Percentiles rank a stretch among this genome's conserved stretches.
Conservation (phyloP, 2,888 invertebrate genomes). For the Diarsia brunnea region DNA sequence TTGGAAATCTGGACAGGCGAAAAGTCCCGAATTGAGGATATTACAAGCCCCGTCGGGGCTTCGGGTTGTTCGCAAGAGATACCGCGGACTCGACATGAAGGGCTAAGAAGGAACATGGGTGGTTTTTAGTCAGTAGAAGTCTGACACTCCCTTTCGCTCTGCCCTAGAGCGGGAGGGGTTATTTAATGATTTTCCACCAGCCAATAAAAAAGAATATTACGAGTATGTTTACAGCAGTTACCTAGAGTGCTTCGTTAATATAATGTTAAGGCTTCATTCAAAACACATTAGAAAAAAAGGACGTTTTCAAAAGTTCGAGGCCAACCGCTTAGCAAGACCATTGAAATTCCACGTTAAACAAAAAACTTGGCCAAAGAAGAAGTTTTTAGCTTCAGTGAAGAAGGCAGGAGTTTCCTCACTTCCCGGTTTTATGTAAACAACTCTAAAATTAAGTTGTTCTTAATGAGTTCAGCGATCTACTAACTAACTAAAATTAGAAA, state of each 20-base stretch:
- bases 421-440: slow-evolving; percentile 56
- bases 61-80: too few species aligned
- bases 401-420: slow-evolving; percentile 48
- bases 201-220: too few species aligned
- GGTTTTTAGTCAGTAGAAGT: too few species aligned
- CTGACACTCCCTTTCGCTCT: too few species aligned
- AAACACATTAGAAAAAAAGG: slow-evolving; percentile 5
- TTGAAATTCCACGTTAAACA: slow-evolving; percentile 56
- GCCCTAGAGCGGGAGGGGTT: too few species aligned
- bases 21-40: background rate
- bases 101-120: too few species aligned
- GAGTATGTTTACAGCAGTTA: background rate
- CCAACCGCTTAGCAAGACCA: slow-evolving; percentile 43
- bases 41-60: too few species aligned
- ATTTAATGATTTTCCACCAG: too few species aligned
- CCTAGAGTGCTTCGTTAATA: background rate
- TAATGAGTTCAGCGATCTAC: slow-evolving; percentile 55
- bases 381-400: slow-evolving; percentile 46
- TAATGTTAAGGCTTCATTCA: slow-evolving; percentile 8
- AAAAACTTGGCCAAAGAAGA: slow-evolving; percentile 50
- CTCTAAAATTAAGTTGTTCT: slow-evolving; percentile 60
- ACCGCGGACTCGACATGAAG: too few species aligned
- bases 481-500: slow-evolving; percentile 39
- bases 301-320: slow-evolving; percentile 15
- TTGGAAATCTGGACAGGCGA: background rate